Conservation (phyloP, 2,113 vertebrate species). For the Tangachromis dhanisi region DNA sequence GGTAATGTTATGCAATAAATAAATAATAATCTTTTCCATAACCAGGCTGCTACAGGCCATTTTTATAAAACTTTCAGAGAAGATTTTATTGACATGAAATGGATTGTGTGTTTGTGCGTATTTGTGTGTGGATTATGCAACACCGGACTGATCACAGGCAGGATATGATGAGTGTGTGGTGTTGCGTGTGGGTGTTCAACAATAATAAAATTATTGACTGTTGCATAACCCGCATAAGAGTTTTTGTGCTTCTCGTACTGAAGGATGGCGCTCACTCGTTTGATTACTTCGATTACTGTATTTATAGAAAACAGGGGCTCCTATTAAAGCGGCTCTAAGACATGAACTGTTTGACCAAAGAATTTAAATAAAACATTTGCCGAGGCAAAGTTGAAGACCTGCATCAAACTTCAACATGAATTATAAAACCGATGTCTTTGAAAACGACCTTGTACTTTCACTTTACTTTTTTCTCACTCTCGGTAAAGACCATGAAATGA, state of each 20-base stretch:
- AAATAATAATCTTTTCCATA: neutral
- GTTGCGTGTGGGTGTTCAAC: neutral
- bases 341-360: conserved; percentile 30
- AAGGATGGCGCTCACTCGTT: neutral
- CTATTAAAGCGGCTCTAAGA: neutral
- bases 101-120: neutral
- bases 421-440: conserved; percentile 62
- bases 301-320: conserved; percentile 2
- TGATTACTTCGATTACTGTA: conserved; percentile 22
- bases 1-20: neutral
- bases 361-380: conserved; percentile 54
- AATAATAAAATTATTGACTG: neutral
- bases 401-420: conserved; percentile 53
- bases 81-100: conserved; percentile 12
- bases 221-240: neutral
- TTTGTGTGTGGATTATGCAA: conserved; percentile 1
- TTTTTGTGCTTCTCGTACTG: neutral
- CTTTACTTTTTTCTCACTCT: conserved; percentile 54
- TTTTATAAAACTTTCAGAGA: conserved; percentile 10
- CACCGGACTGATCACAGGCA: neutral
- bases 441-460: conserved; percentile 66
- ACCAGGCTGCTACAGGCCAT: neutral
- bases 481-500: conserved; percentile 67
- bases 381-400: conserved; percentile 38
- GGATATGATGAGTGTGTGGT: neutral